Conservation (phyloP, 2,113 vertebrate genomes). For the Mustelus asterias region DNA sequence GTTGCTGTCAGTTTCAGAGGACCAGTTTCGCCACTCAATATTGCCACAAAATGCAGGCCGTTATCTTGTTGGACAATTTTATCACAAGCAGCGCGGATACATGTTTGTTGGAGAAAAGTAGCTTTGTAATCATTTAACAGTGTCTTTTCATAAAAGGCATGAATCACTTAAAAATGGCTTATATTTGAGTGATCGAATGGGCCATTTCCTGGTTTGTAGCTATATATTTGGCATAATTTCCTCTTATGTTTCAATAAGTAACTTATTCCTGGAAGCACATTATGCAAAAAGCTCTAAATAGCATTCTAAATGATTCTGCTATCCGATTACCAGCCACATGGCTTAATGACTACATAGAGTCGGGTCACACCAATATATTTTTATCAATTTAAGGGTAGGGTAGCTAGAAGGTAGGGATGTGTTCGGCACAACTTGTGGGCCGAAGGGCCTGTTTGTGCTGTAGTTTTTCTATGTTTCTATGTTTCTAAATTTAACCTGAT, state of each 20-base stretch:
- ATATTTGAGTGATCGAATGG: neutral
- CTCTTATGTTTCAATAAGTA: neutral
- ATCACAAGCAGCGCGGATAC: neutral
- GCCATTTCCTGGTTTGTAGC: neutral
- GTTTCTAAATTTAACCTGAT: neutral
- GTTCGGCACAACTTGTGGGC: no score
- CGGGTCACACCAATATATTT: neutral
- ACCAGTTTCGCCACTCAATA: neutral
- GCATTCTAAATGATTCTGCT: neutral
- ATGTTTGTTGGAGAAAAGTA: neutral
- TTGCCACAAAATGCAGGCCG: neutral
- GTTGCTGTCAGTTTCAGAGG: neutral
- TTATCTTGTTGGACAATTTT: neutral
- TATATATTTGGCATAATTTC: neutral
- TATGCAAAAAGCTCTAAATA: conserved; percentile 2
- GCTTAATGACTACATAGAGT: neutral
- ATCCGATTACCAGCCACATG: neutral
- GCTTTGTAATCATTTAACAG: neutral
- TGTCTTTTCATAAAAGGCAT: neutral
- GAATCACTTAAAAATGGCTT: neutral
- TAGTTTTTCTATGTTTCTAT: no score
- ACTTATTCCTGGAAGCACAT: neutral
- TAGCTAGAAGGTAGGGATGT: no score
- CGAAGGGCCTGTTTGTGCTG: no score
- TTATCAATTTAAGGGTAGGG: no score